Evolutionary conservation across 2,888 invertebrate genomes (phyloP), one percentile per base, ranked within the genome.

Genomic region (Ennomos fuscantarius): DNA sequence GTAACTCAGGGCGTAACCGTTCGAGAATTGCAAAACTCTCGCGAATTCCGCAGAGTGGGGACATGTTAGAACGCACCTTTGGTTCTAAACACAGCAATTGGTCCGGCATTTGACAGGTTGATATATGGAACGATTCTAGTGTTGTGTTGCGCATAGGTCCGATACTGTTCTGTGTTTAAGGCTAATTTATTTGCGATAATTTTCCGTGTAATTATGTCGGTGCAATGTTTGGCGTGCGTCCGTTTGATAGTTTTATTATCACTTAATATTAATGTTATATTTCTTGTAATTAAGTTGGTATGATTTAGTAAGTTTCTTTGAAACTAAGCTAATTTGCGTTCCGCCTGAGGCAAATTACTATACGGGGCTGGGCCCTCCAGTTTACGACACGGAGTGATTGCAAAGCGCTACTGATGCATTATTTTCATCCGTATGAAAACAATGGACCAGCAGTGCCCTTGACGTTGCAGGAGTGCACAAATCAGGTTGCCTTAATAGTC

Each of bases 101-200:
- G 90, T 83, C 74, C 81, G 74, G 79, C 76, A 82, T 84, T 76
- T 84, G 90, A 90, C 90, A 90, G 80, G 57, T 77, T 90, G 89
- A 90, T 89, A 77, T 89, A 90, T 87, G 80, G 68, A 70, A 76
- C 78, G 76, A 75, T 81, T 76, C 75, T 71, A 70, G 73, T 56
- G 57, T 57, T 59, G 55, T 50, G 41, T 44, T 53, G 35, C 37
- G 46, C 34, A 12, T 46, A 46, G 48, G 51, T 58, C 50, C 56
- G 45, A 56, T 59, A 48, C 41, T n/a, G 36, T 39, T 55, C 53
- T 31, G 48, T 53, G 53, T 57, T 44, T 37, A n/a, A 31, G 52
- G 35, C 46, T 60, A 45, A 71, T 70, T 72, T 70, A 69, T 74
- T 69, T 60, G 69, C 48, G 55, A 56, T 59, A 48, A 62, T 62